Evolutionary conservation across 1,140 invertebrate species (phyloP).

Genomic region (Drosophila chauvacae): DNA sequence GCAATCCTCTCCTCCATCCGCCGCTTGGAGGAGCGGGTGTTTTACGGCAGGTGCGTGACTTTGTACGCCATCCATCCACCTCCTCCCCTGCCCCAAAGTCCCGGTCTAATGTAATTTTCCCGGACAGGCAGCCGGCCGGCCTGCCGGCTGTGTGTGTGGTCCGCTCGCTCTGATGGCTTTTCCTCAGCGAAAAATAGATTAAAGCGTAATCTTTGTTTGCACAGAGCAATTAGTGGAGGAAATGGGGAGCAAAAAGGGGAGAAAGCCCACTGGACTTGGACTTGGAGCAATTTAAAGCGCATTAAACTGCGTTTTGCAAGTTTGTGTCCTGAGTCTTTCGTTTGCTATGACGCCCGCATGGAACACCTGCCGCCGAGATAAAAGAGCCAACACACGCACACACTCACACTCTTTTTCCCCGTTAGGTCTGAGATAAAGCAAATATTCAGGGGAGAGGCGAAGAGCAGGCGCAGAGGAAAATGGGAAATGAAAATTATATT

Average conservation of each 20-base stretch:
- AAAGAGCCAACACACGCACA: conserved; percentile 3
- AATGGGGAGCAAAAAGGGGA: conserved; percentile 13
- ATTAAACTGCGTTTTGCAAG: conserved; percentile 78
- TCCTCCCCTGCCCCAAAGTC: background rate
- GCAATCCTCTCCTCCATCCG: conserved; percentile 3
- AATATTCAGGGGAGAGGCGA: conserved; percentile 45
- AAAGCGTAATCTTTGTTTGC: conserved; percentile 83
- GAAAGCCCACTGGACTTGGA: conserved; percentile 7
- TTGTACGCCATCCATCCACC: conserved; percentile 1
- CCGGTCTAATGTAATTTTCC: conserved; percentile 79
- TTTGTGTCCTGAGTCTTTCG: conserved; percentile 71
- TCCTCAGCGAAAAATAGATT: conserved; percentile 72
- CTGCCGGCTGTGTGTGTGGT: conserved; percentile 60
- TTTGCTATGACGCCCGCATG: conserved; percentile 25
- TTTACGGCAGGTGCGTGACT: conserved; percentile 53
- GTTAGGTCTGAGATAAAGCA: conserved; percentile 71
- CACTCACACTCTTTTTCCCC: conserved; percentile 9
- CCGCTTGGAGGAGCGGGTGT: conserved; percentile 7
- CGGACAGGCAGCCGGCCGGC: background rate
- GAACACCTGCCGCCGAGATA: conserved; percentile 57
- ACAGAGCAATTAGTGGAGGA: conserved; percentile 64
- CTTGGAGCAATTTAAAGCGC: conserved; percentile 75
- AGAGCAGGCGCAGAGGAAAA: conserved; percentile 18
- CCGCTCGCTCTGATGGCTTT: conserved; percentile 47
- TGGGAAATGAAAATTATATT: conserved; percentile 82